Evolutionary conservation across 1,140 invertebrate species (phyloP).

Genomic region (Meloidogyne floridensis): DNA sequence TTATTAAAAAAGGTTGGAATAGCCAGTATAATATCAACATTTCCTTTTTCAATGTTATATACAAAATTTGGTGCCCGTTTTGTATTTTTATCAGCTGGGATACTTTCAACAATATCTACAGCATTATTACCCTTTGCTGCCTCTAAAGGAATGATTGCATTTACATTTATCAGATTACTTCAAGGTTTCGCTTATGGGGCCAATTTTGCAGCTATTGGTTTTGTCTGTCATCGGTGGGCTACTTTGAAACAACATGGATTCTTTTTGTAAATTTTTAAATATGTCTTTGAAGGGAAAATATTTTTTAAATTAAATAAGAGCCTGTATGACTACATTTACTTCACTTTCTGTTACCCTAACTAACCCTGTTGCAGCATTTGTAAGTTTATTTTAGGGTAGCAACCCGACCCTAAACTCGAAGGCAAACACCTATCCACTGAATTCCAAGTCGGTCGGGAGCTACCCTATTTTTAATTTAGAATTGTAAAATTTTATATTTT

Average conservation of each 20-base stretch:
- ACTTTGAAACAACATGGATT: slow-evolving; percentile 46
- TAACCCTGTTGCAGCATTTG: slow-evolving; percentile 29
- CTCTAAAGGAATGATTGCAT: slow-evolving; percentile 29
- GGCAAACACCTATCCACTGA: no score
- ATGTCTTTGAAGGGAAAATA: no score
- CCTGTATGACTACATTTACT: slow-evolving; percentile 36
- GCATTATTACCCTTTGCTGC: slow-evolving; percentile 39
- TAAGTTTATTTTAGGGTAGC: slow-evolving; percentile 12
- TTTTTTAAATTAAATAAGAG: background rate
- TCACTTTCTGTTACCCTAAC: slow-evolving; percentile 27
- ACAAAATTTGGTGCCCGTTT: slow-evolving; percentile 42
- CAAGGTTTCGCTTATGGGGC: slow-evolving; percentile 48
- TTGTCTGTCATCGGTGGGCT: slow-evolving; percentile 51
- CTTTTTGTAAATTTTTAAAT: slow-evolving; percentile 34
- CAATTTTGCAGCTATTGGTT: slow-evolving; percentile 47
- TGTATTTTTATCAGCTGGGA: slow-evolving; percentile 44
- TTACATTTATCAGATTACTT: slow-evolving; percentile 37
- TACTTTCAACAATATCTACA: slow-evolving; percentile 39
- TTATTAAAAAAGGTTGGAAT: slow-evolving; percentile 30
- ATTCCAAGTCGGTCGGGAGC: no score
- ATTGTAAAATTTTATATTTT: background rate
- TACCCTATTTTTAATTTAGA: no score
- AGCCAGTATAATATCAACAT: slow-evolving; percentile 42
- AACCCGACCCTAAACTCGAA: no score
- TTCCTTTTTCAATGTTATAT: slow-evolving; percentile 46